These are phyloP conservation scores for Sebastes taczanowskii DNA, from an alignment of 2,797 vertebrate species.

Conservation along the genomic window DNA sequence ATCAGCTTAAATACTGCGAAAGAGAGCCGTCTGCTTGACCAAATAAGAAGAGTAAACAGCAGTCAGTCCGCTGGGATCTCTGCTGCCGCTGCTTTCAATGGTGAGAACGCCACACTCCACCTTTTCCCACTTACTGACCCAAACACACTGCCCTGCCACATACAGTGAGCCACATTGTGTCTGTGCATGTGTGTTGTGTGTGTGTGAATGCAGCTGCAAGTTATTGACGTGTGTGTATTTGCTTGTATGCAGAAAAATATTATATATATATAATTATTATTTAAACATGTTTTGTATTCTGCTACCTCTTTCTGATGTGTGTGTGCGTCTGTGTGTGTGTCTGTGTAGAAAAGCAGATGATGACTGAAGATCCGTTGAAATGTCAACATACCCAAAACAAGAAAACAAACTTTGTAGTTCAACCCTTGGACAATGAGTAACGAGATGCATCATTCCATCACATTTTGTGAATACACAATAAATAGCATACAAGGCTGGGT, in stretches of 20 bases:
- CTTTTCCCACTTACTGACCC: slow-evolving; percentile 57
- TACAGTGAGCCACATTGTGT: neutral
- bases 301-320: neutral
- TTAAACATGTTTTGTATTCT: neutral
- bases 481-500: neutral
- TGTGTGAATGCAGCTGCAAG: neutral
- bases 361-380: slow-evolving; percentile 13
- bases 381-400: slow-evolving; percentile 6
- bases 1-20: neutral
- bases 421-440: neutral
- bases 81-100: slow-evolving; percentile 45
- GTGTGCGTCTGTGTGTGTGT: neutral
- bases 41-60: slow-evolving; percentile 23
- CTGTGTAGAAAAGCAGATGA: neutral
- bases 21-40: slow-evolving; percentile 11
- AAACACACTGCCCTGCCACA: slow-evolving; percentile 14
- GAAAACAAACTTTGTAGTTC: neutral
- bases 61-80: slow-evolving; percentile 31
- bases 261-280: neutral
- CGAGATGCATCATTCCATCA: neutral
- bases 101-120: slow-evolving; percentile 50
- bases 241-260: neutral
- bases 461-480: neutral
- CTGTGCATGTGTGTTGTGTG: neutral
- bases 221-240: neutral